phyloP scores from a whole-genome alignment of 2,797 vertebrate genomes.

The Notamacropus eugenii region DNA sequence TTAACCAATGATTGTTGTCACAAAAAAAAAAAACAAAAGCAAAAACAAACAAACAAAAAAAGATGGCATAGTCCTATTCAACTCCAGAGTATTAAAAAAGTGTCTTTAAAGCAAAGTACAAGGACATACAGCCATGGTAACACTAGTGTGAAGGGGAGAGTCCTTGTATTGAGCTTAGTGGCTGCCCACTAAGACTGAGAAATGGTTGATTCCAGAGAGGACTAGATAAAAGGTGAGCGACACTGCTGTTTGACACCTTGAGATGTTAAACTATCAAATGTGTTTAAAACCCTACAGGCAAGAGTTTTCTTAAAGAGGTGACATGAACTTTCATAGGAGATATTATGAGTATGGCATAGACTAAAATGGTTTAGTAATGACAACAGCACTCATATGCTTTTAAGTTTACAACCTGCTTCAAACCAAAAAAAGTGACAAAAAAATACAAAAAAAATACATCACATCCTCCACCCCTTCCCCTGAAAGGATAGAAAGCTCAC shows the following conservation, averaged over 20 bases:
- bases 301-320: constrained; percentile 32
- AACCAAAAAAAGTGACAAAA: constrained; percentile 73
- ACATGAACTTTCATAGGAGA: constrained; percentile 68
- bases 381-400: neutral
- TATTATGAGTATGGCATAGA: constrained; percentile 69
- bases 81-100: neutral
- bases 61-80: constrained; percentile 54
- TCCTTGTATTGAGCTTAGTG: constrained; percentile 27
- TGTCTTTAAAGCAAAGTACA: constrained; percentile 55
- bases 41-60: neutral
- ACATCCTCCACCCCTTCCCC: constrained; percentile 44
- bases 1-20: constrained; percentile 35
- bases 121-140: constrained; percentile 4
- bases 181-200: neutral
- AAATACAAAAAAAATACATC: constrained; percentile 78
- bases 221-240: constrained; percentile 17
- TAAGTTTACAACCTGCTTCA: neutral
- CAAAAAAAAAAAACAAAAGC: too few species aligned
- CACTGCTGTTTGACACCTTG: constrained; percentile 2
- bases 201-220: constrained; percentile 51
- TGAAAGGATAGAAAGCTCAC: constrained; percentile 52
- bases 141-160: constrained; percentile 25
- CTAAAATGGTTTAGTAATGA: constrained; percentile 44
- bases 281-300: constrained; percentile 52
- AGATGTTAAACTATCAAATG: constrained; percentile 7